phyloP scores from a whole-genome alignment of 2,797 vertebrate genomes.

The Periparus ater region DNA sequence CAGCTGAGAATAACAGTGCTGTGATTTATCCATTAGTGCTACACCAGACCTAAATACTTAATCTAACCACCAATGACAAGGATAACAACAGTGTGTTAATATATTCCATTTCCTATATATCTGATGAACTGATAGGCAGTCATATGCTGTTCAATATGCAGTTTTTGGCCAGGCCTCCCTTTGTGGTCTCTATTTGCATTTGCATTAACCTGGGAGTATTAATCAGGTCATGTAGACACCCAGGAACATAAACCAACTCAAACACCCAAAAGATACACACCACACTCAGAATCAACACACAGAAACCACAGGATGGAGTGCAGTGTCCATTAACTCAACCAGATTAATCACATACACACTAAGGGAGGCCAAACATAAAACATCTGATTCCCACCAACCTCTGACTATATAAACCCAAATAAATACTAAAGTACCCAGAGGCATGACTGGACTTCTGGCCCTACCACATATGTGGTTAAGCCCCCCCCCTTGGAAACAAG shows the following conservation, averaged over 20 bases:
- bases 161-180: neutral
- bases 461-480: neutral
- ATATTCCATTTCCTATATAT: neutral
- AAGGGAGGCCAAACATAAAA: conserved; percentile 7
- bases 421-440: neutral
- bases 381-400: conserved; percentile 30
- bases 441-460: neutral
- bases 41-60: neutral
- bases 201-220: conserved; percentile 38
- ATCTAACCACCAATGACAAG: neutral
- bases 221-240: conserved; percentile 43
- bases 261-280: conserved; percentile 32
- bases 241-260: conserved; percentile 34
- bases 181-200: conserved; percentile 27
- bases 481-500: neutral
- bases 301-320: conserved; percentile 30
- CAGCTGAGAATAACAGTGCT: neutral
- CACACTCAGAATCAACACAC: conserved; percentile 27
- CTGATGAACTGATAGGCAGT: neutral
- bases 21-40: neutral
- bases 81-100: neutral
- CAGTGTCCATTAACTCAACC: conserved; percentile 8
- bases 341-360: neutral
- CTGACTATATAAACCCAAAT: neutral
- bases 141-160: neutral